These are phyloP conservation scores for Mactromeris polynyma DNA, from an alignment of 2,888 invertebrate species.

Conservation along the genomic window DNA sequence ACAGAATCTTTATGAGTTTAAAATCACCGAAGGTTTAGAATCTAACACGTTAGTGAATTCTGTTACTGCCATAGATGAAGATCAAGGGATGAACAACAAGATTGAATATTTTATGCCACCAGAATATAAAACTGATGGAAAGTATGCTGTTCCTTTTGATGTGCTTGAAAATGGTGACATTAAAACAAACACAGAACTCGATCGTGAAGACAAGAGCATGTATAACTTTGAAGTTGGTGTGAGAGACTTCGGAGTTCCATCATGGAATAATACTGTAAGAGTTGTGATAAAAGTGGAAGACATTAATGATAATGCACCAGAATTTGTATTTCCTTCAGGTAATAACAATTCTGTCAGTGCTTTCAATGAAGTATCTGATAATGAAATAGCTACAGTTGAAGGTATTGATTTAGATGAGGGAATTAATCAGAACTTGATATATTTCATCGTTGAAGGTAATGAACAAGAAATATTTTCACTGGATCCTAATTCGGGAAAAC, in stretches of 20 bases:
- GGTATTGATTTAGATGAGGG: constrained; percentile 97
- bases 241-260: constrained; percentile 90
- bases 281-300: constrained; percentile 98
- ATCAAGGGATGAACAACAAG: constrained; percentile 96
- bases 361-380: constrained; percentile 76
- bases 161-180: constrained; percentile 90
- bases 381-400: constrained; percentile 89
- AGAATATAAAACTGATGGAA: constrained; percentile 89
- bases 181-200: constrained; percentile 93
- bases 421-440: constrained; percentile 96
- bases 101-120: constrained; percentile 88
- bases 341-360: constrained; percentile 78
- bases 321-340: constrained; percentile 79
- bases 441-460: constrained; percentile 94
- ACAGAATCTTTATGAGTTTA: constrained; percentile 91
- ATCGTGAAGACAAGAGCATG: constrained; percentile 94
- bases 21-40: constrained; percentile 95
- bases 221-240: constrained; percentile 95
- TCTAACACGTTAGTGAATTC: constrained; percentile 96
- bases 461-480: constrained; percentile 84
- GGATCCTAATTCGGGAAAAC: constrained; percentile 68
- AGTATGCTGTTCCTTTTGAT: constrained; percentile 88
- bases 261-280: constrained; percentile 93
- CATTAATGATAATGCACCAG: constrained; percentile 97
- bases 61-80: constrained; percentile 96